Base-by-base conservation (phyloP, 2,797 vertebrate genomes). In the Sebastes variabilis region DNA sequence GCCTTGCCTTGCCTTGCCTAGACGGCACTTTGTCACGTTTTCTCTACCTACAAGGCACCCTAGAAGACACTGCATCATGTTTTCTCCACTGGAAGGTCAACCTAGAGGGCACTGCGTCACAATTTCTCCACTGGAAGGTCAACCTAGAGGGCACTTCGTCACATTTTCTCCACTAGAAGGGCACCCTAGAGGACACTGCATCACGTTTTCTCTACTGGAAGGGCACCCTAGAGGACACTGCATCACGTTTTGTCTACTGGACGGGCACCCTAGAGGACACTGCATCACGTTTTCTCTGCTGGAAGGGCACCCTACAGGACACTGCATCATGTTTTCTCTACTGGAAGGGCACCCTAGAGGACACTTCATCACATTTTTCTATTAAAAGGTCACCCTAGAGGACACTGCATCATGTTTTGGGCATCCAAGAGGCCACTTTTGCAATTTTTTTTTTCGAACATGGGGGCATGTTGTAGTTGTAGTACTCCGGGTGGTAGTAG, bases 261-360 rank as follows among this genome's bases (percentile, higher is more conserved):
- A 27, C 29, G 24, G 56, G 0, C 7, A 27, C 25, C 13, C 13
- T 27, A 58, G 2, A 58, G 3, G 56, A 0, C 25, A 49, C 13
- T 58, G 3, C 3, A 29, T 27, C 25, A 27, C 0, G 7, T 24
- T 58, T 58, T 58, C 12, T 3, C 55, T 8, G 29, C 25, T 29
- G 12, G 14, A 27, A 1, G 13, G 22, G 0, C 6, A 58, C 14
- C 10, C 25, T n/a, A 4, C 1, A 52, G 46, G 46, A 0, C 18
- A 52, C 16, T 52, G 7, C 1, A 14, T 58, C 24, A 58, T 1
- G 0, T 20, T 60, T 59, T 59, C 4, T 20, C 29, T 1, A 20
- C 2, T 60, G 2, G 18, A 52, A 6, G 59, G 9, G 0, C 18
- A 20, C 29, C 59, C 7, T 59, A 18, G 2, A 32, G 29, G 59